Evolutionary conservation across 1,140 invertebrate species (phyloP).

Genomic region (Eurosta solidaginis): DNA sequence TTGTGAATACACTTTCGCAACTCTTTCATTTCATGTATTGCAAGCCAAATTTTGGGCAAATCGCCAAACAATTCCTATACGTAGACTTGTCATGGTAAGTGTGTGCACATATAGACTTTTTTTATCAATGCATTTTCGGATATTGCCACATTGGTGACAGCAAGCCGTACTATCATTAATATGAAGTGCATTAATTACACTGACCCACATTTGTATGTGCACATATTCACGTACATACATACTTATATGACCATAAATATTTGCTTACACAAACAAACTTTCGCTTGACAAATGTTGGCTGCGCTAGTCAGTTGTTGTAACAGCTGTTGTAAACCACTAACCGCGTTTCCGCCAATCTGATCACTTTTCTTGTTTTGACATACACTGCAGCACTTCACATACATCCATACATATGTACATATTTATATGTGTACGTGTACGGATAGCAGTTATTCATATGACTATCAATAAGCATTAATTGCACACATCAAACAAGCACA

Average conservation of each 20-base stretch:
- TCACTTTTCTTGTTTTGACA: background rate
- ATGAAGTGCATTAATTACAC: slow-evolving; percentile 14
- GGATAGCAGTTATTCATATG: background rate
- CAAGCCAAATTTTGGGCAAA: too few species aligned
- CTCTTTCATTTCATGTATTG: too few species aligned
- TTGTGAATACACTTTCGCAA: too few species aligned
- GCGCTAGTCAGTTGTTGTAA: background rate
- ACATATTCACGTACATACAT: background rate
- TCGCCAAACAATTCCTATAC: too few species aligned
- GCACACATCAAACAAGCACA: background rate
- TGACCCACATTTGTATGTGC: background rate
- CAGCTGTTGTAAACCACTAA: slow-evolving; percentile 13
- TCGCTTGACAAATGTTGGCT: too few species aligned
- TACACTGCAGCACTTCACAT: background rate
- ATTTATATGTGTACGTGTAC: background rate
- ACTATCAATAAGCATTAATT: slow-evolving; percentile 18
- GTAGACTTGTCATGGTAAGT: too few species aligned
- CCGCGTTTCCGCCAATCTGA: slow-evolving; percentile 1
- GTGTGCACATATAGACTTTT: background rate
- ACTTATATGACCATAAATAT: too few species aligned
- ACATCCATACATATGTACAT: background rate
- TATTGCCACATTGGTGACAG: background rate
- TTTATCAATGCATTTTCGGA: background rate
- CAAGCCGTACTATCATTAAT: background rate
- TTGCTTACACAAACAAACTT: too few species aligned